These are phyloP conservation scores for Himalopsyche kuldschensis DNA, from an alignment of 2,888 invertebrate species.

Conservation along the genomic window DNA sequence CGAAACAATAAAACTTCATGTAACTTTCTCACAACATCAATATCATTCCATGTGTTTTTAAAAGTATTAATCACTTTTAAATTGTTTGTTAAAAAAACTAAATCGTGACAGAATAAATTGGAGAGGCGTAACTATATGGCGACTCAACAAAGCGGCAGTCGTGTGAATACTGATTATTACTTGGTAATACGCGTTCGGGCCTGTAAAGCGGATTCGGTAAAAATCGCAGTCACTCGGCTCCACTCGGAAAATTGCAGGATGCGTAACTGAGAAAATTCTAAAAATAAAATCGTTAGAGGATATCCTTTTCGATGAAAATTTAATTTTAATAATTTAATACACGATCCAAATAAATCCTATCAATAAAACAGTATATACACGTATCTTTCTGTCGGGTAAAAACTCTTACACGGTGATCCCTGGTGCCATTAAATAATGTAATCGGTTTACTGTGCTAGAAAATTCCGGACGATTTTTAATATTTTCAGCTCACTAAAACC, in stretches of 20 bases:
- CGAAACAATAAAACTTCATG: neutral
- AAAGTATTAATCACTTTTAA: neutral
- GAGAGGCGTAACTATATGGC: neutral
- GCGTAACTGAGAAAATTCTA: neutral
- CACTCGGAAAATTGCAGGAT: neutral
- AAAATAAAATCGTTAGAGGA: neutral
- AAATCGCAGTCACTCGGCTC: neutral
- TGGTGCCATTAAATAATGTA: too few species aligned
- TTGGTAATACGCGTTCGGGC: neutral
- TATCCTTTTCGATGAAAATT: neutral
- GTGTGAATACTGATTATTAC: constrained; percentile 1
- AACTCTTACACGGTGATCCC: too few species aligned
- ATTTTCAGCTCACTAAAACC: too few species aligned
- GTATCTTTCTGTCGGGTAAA: too few species aligned
- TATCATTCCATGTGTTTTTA: neutral
- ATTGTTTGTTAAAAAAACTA: neutral
- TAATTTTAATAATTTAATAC: too few species aligned
- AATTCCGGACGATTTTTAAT: too few species aligned
- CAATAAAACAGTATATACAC: too few species aligned
- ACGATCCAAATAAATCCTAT: too few species aligned
- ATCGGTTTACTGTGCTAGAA: too few species aligned
- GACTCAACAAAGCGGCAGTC: neutral
- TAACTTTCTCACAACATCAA: neutral
- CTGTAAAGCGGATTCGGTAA: neutral
- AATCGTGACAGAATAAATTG: neutral